Conservation (phyloP, 2,888 invertebrate genomes). For the Ganaspis brasiliensis region DNA sequence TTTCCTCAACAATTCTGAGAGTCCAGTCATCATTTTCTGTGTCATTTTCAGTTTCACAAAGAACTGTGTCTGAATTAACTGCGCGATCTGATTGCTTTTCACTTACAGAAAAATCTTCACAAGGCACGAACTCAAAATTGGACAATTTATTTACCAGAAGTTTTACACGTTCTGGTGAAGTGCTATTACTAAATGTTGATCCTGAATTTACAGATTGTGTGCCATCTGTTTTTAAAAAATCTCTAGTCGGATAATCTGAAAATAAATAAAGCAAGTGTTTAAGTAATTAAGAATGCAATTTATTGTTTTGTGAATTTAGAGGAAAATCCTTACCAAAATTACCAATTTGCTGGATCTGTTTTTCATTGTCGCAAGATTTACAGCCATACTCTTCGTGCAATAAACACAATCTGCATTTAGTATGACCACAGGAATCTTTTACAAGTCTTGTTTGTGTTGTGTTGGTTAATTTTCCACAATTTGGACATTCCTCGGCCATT, state of each 20-base stretch:
- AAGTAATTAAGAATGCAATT: no score
- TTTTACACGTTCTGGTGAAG: constrained; percentile 42
- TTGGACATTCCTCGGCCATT: constrained; percentile 81
- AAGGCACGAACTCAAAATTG: neutral
- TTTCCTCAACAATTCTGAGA: constrained; percentile 4
- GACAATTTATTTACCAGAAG: constrained; percentile 45
- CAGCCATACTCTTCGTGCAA: constrained; percentile 86
- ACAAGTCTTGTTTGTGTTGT: constrained; percentile 85
- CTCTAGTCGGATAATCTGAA: constrained; percentile 11
- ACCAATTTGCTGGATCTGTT: constrained; percentile 21
- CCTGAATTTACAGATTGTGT: constrained; percentile 21
- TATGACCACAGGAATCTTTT: constrained; percentile 88
- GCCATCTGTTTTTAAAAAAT: neutral
- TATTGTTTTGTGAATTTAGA: neutral
- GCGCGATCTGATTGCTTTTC: constrained; percentile 19
- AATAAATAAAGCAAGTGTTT: neutral
- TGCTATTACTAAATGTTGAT: constrained; percentile 13
- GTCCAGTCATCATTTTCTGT: constrained; percentile 40
- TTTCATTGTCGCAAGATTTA: constrained; percentile 80
- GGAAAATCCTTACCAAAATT: constrained; percentile 25
- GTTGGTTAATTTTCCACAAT: constrained; percentile 83
- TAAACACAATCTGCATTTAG: constrained; percentile 88
- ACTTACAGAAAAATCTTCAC: neutral
- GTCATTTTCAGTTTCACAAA: constrained; percentile 14
- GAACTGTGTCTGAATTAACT: neutral